Evolutionary conservation across 2,797 vertebrate species (phyloP).

Genomic region (Rhodeus uyekii): DNA sequence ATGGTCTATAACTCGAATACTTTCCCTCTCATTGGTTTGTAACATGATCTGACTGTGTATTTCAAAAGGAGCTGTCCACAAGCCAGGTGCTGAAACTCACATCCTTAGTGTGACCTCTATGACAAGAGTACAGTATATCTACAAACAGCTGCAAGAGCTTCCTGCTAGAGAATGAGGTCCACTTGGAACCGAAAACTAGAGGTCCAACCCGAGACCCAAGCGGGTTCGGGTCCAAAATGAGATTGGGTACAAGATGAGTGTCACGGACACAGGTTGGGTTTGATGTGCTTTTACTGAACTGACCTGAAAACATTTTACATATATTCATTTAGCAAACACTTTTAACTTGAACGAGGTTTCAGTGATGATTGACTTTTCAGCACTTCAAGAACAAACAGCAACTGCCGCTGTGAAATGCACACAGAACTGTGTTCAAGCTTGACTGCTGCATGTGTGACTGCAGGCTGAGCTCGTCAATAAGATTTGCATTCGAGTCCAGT

Average conservation of each 20-base stretch:
- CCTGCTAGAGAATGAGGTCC: not conserved
- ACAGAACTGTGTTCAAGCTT: not conserved
- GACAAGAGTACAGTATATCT: not conserved
- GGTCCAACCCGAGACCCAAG: not conserved
- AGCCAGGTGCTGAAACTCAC: conserved; percentile 21
- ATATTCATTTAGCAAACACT: too few relatives aligned
- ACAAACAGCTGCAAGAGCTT: not conserved
- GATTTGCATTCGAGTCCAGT: not conserved
- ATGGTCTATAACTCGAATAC: not conserved
- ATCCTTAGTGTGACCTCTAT: not conserved
- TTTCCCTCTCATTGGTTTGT: not conserved
- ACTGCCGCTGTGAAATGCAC: too few relatives aligned
- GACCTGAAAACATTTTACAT: too few relatives aligned
- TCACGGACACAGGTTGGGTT: not conserved
- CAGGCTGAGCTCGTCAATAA: not conserved
- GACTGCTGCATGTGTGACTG: not conserved
- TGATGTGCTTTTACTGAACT: not conserved
- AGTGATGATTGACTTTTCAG: too few relatives aligned
- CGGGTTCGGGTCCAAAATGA: not conserved
- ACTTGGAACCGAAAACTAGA: not conserved
- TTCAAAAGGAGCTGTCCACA: conserved; percentile 39
- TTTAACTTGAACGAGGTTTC: too few relatives aligned
- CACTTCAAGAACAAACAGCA: too few relatives aligned
- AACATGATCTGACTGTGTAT: not conserved
- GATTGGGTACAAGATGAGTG: not conserved